Evolutionary conservation across 64 coral and sea anemone genomes (phyloP).

Genomic region (Stichodactyla mertensii): DNA sequence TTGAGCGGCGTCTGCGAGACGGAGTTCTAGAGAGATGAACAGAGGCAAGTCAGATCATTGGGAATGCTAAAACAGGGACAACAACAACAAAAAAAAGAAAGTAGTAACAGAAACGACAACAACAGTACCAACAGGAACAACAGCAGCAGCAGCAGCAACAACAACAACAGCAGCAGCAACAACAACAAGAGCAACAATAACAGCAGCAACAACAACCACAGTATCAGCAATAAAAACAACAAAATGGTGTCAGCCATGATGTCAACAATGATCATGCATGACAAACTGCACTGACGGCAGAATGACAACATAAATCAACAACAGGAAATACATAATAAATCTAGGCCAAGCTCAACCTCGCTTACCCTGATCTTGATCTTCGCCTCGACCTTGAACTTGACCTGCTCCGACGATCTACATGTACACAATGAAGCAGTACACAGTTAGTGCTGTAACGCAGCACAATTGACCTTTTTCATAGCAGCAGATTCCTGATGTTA

Average conservation of each 20-base stretch:
- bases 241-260: background rate
- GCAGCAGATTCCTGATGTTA: too few species aligned
- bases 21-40: slow-evolving; percentile 28
- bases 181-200: background rate
- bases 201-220: background rate
- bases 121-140: background rate
- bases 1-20: slow-evolving; percentile 31
- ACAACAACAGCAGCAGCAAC: background rate
- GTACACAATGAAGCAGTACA: background rate
- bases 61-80: background rate
- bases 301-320: too few species aligned
- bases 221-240: background rate
- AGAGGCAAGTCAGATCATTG: background rate
- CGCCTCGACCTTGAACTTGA: slow-evolving; percentile 68
- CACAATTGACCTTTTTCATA: too few species aligned
- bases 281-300: too few species aligned
- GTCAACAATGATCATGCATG: background rate
- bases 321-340: too few species aligned
- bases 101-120: background rate
- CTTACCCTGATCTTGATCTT: slow-evolving; percentile 54
- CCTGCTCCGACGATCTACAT: slow-evolving; percentile 15
- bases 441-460: too few species aligned
- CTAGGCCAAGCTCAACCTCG: background rate
- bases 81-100: background rate
- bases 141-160: background rate